phyloP scores from a whole-genome alignment of 2,797 vertebrate species.

The Phoxinus dragarum region DNA sequence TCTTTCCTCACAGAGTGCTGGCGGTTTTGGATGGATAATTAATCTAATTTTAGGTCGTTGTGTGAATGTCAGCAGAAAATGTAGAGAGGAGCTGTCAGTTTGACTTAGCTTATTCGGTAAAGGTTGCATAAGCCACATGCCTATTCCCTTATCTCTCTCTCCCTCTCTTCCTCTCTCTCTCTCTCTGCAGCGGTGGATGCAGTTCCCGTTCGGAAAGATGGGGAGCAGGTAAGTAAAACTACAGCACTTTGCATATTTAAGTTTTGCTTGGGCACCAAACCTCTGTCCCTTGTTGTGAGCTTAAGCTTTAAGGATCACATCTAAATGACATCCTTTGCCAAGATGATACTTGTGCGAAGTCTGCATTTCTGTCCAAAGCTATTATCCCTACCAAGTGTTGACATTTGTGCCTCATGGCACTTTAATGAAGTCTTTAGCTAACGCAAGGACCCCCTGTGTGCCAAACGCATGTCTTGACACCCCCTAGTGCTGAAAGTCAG shows the following conservation, averaged over 20 bases:
- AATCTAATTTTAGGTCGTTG: constrained; percentile 71
- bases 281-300: constrained; percentile 5
- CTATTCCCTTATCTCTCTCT: constrained; percentile 48
- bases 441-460: not conserved
- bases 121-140: constrained; percentile 58
- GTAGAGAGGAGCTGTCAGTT: constrained; percentile 62
- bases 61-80: constrained; percentile 60
- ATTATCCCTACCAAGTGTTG: not conserved
- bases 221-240: constrained; percentile 87
- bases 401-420: constrained; percentile 39
- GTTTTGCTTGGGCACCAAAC: constrained; percentile 18
- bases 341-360: constrained; percentile 28
- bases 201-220: constrained; percentile 93
- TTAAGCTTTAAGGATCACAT: constrained; percentile 20
- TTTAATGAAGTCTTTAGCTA: constrained; percentile 46
- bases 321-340: constrained; percentile 5
- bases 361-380: constrained; percentile 27
- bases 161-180: constrained; percentile 50
- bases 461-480: not conserved
- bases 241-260: constrained; percentile 36
- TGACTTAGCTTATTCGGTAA: constrained; percentile 54
- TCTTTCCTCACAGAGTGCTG: constrained; percentile 53
- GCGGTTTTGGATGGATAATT: constrained; percentile 67
- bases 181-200: constrained; percentile 84
- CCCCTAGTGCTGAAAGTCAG: constrained; percentile 11